Percentiles rank a stretch among this genome's conserved stretches.
Conservation (phyloP, 2,888 invertebrate species). For the Perithous albicinctus region DNA sequence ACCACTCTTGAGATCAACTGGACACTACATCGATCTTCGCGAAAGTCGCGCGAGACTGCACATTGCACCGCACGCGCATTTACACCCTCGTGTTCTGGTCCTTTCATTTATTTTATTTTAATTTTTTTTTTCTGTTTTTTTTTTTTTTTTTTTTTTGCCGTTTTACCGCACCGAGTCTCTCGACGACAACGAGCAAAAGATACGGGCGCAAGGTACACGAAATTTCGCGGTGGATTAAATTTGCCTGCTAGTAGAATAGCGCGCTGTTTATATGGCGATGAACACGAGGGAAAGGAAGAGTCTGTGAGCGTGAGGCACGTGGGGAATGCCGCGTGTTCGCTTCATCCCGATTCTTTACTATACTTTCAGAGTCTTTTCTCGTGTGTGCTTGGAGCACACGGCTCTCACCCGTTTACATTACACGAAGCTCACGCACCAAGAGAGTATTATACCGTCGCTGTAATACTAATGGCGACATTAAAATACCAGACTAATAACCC, state of each 20-base stretch:
- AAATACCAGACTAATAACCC: slow-evolving; percentile 75
- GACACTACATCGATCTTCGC: slow-evolving; percentile 74
- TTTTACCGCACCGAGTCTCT: slow-evolving; percentile 1
- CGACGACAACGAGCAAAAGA: slow-evolving; percentile 30
- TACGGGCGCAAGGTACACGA: slow-evolving; percentile 47
- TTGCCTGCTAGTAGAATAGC: slow-evolving; percentile 21
- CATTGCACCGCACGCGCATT: slow-evolving; percentile 43
- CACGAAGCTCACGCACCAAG: slow-evolving; percentile 39
- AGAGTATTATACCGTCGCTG: slow-evolving; percentile 61
- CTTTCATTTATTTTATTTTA: slow-evolving; percentile 38
- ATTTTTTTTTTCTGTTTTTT: slow-evolving; percentile 29
- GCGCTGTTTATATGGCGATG: slow-evolving; percentile 4
- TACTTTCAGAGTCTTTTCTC: slow-evolving; percentile 30
- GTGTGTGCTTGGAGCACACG: neutral
- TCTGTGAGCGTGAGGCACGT: slow-evolving; percentile 29
- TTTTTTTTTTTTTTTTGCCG: slow-evolving; percentile 11
- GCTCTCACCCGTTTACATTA: slow-evolving; percentile 47
- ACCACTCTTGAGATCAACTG: slow-evolving; percentile 63
- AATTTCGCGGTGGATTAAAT: slow-evolving; percentile 54
- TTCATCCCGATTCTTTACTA: slow-evolving; percentile 42
- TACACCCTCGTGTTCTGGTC: slow-evolving; percentile 52
- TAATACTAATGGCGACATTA: slow-evolving; percentile 67
- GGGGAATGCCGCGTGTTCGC: slow-evolving; percentile 52
- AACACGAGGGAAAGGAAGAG: slow-evolving; percentile 55
- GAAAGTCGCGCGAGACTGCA: slow-evolving; percentile 72